These are phyloP conservation scores for Artibeus lituratus DNA, from an alignment of 2,797 vertebrate genomes.

Conservation along the genomic window DNA sequence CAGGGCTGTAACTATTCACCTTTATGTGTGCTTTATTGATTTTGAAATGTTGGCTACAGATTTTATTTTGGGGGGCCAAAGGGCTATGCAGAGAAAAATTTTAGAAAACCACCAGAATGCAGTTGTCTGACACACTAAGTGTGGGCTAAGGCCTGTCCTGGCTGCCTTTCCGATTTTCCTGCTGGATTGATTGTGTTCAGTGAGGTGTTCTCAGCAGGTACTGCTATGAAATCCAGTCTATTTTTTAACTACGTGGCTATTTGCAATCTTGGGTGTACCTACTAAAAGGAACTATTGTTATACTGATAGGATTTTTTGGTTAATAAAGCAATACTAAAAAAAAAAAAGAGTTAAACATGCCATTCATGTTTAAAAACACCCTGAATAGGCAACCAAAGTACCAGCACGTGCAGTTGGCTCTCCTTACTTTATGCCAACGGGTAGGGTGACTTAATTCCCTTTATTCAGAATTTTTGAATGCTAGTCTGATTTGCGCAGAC, in stretches of 20 bases:
- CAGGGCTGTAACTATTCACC: neutral
- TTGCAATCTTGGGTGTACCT: neutral
- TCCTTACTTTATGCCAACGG: neutral
- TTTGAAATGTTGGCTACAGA: neutral
- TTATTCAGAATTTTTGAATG: neutral
- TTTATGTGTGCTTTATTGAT: neutral
- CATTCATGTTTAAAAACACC: neutral
- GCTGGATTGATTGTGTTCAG: neutral
- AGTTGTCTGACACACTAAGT: neutral
- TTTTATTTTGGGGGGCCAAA: neutral
- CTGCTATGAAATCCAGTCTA: neutral
- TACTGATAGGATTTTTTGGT: neutral
- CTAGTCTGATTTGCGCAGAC: neutral
- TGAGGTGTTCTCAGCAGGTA: neutral
- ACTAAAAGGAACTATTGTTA: neutral
- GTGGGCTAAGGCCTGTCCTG: neutral
- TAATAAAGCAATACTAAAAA: neutral
- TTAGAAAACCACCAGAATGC: neutral
- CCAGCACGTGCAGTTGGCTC: no score
- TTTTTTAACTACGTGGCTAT: neutral
- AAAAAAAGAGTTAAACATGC: neutral
- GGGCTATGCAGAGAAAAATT: neutral
- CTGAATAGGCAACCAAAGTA: neutral
- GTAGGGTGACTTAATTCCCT: neutral
- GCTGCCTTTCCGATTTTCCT: neutral